phyloP scores from a whole-genome alignment of 2,888 invertebrate species.

The Rhaphigaster nebulosa region DNA sequence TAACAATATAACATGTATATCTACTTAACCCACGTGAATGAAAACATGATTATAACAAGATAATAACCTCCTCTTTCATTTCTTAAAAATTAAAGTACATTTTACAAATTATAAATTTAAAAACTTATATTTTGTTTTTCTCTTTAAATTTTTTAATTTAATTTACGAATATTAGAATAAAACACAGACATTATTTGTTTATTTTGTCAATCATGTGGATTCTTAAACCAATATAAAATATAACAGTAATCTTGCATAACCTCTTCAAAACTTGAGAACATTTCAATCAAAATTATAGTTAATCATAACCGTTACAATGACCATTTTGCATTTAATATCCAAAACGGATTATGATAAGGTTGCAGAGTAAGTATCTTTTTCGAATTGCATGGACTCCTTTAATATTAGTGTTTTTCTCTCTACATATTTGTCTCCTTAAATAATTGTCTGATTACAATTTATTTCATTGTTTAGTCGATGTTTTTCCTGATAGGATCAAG shows the following conservation, averaged over 20 bases:
- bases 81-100: too few relatives aligned
- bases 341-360: constrained; percentile 47
- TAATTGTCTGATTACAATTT: not conserved
- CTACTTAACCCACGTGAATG: not conserved
- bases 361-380: constrained; percentile 44
- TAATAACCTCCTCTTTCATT: not conserved
- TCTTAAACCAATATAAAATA: not conserved
- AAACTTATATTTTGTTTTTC: not conserved
- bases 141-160: not conserved
- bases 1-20: not conserved
- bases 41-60: not conserved
- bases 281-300: constrained; percentile 16
- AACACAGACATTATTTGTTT: not conserved
- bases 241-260: not conserved
- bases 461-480: not conserved
- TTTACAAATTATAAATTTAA: too few relatives aligned
- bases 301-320: not conserved
- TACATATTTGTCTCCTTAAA: not conserved
- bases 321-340: constrained; percentile 35
- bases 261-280: not conserved
- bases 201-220: not conserved
- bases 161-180: not conserved
- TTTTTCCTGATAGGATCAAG: not conserved
- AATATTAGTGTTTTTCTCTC: not conserved
- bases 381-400: too few relatives aligned